A percentile compares a stretch with the other conserved stretches of the same genome.
Evolutionary conservation across 2,797 vertebrate species (phyloP).

Genomic region (Pseudomugil tenellus): DNA sequence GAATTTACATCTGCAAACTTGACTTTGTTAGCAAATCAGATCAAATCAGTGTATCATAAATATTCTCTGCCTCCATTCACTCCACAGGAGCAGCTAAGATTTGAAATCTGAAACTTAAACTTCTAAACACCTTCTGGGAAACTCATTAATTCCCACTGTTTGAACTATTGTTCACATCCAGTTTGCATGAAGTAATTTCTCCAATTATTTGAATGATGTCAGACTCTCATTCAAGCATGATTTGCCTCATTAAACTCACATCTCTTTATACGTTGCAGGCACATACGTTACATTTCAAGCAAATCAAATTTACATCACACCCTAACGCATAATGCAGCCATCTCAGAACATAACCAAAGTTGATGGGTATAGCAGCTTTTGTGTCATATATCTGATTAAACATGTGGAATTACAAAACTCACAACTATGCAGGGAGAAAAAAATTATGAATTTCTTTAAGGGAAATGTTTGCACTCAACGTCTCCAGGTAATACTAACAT

Average conservation of each 20-base stretch:
- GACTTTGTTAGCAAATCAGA: neutral
- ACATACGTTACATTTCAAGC: neutral
- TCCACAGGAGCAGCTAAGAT: neutral
- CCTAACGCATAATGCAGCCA: neutral
- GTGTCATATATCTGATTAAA: neutral
- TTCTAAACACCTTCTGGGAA: neutral
- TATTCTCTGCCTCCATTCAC: conserved; percentile 13
- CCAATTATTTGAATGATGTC: neutral
- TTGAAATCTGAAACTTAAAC: neutral
- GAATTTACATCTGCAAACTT: conserved; percentile 5
- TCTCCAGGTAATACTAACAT: neutral
- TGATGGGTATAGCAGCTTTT: neutral
- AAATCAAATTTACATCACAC: neutral
- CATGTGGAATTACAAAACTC: neutral
- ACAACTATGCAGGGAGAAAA: neutral
- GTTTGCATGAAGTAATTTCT: neutral
- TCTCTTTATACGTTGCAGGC: neutral
- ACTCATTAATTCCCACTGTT: neutral
- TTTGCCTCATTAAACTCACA: neutral
- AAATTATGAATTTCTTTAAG: too few relatives aligned
- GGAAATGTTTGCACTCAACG: neutral
- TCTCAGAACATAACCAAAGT: neutral
- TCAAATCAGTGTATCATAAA: conserved; percentile 13
- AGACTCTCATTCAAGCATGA: neutral
- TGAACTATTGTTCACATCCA: neutral